Conservation (phyloP, 92 coral and sea anemone species). For the Parazoanthus swiftii region DNA sequence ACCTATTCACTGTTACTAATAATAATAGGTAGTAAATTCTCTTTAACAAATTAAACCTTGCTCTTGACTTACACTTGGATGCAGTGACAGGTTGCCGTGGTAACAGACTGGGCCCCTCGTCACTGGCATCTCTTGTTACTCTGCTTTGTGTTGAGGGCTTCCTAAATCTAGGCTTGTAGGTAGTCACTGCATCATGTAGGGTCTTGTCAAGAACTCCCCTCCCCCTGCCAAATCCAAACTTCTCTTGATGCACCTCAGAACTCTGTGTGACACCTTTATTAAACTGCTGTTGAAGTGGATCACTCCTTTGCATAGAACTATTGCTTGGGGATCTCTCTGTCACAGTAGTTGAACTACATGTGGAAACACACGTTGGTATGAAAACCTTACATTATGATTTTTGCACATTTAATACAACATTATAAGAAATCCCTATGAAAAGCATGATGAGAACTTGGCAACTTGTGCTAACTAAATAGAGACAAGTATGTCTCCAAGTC, state of each 20-base stretch:
- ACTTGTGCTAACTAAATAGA: too few species aligned
- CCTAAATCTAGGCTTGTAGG: constrained; percentile 40
- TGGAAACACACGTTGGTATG: neutral
- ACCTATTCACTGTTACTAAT: too few species aligned
- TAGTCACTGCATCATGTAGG: constrained; percentile 55
- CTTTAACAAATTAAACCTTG: neutral
- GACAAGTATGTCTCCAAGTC: too few species aligned
- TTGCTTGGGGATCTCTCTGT: constrained; percentile 5
- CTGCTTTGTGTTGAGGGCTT: constrained; percentile 41
- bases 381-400: too few species aligned
- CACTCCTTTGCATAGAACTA: neutral
- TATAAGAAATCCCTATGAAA: too few species aligned
- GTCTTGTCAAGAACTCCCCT: constrained; percentile 57
- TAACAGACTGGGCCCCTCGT: constrained; percentile 76
- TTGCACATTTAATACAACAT: too few species aligned
- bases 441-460: too few species aligned
- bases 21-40: neutral
- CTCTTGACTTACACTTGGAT: constrained; percentile 67
- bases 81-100: constrained; percentile 68
- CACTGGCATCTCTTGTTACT: constrained; percentile 85
- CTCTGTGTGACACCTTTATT: neutral
- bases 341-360: neutral
- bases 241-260: neutral
- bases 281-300: neutral
- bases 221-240: constrained; percentile 38